Conservation (phyloP, 2,888 invertebrate genomes). For the Uropetala carovei region DNA sequence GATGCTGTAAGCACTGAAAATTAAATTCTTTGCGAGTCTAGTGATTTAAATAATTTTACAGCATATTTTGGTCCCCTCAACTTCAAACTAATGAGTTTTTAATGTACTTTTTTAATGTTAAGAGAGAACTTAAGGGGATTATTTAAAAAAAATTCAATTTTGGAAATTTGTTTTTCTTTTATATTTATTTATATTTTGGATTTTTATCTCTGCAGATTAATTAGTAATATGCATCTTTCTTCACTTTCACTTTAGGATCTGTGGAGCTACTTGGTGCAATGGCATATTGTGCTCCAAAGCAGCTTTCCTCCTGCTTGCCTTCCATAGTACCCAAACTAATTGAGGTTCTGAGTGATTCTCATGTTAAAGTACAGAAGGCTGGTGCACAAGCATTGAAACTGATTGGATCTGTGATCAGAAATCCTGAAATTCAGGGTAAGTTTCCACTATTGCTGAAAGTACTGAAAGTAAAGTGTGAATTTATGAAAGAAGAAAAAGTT, state of each 20-base stretch:
- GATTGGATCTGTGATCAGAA: constrained; percentile 98
- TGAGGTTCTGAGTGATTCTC: constrained; percentile 97
- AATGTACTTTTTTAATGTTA: too few species aligned
- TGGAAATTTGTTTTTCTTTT: constrained; percentile 23
- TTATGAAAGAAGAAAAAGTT: neutral
- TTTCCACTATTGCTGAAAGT: neutral
- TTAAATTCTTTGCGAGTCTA: too few species aligned
- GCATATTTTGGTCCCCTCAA: neutral
- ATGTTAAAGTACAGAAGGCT: constrained; percentile 97
- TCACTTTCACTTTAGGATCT: constrained; percentile 80
- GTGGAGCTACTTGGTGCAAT: constrained; percentile 97
- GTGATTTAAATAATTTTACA: too few species aligned
- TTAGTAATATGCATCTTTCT: neutral
- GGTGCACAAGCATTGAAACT: constrained; percentile 96
- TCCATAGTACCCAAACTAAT: constrained; percentile 98
- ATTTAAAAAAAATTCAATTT: constrained; percentile 42
- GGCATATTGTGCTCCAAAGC: constrained; percentile 99
- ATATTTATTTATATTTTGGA: neutral
- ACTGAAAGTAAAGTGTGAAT: neutral
- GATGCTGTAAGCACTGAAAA: too few species aligned
- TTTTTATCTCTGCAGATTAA: neutral
- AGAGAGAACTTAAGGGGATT: too few species aligned
- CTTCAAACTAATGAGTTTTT: neutral
- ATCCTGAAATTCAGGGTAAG: constrained; percentile 95
- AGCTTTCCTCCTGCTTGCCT: constrained; percentile 97